Evolutionary conservation across 2,113 vertebrate species (phyloP), one percentile per base, ranked within the genome.

Genomic region (Puffinus mauretanicus): DNA sequence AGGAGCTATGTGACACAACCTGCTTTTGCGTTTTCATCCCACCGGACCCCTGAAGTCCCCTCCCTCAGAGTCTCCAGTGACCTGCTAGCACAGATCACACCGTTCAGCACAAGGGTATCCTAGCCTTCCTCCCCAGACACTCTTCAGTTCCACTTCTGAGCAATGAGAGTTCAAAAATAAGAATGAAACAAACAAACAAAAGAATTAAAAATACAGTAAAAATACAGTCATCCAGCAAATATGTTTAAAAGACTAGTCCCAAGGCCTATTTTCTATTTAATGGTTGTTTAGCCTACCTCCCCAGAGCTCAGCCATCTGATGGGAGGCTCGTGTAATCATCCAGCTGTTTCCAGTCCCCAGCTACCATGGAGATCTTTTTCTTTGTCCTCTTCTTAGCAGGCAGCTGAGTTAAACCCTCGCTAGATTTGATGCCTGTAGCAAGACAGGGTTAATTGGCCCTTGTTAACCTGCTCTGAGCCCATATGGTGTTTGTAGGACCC

Each of bases 291-390:
- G 32, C 34, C 46, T 57, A 1, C 65, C 26, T 91, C 93, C 86
- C 84, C 65, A 82, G 93, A 93, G 87, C 90, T 90, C 90, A 77
- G 57, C 65, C 54, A 55, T 86, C 69, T 88, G 96, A 92, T 4
- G 6, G 47, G 79, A 90, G 44, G 34, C 82, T 79, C 40, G n/a
- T 5, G 8, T 19, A 87, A 46, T 78, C 46, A 90, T 62, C 70
- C 87, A 96, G 96, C 66, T 96, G 90, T 73, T 96, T 58, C 84
- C 54, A 85, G 52, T 90, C 75, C 73, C 78, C 58, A 93, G 82
- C 75, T 90, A 67, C 88, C 51, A 42, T 2, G 0, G 61, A 55
- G n/a, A 66, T 52, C 58, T 73, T 90, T 86, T 71, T 5, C 36
- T 90, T 77, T 87, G 92, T 73, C 73, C 78, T 95, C 62, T 16